phyloP scores from a whole-genome alignment of 2,888 invertebrate genomes.

The Platerodrilus igneus region DNA sequence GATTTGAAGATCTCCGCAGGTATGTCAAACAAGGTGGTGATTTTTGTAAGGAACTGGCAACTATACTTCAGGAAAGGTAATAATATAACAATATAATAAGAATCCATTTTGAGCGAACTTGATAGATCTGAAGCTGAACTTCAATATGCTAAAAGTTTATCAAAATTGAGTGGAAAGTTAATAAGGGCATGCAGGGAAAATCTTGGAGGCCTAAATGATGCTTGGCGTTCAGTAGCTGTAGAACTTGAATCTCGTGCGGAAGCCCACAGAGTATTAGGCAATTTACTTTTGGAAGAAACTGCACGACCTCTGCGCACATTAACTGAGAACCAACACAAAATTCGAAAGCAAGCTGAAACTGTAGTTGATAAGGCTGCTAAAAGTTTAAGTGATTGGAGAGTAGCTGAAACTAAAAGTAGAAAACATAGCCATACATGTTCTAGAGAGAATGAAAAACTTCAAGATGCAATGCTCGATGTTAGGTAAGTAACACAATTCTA shows the following conservation, averaged over 20 bases:
- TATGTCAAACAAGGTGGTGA: conserved; percentile 93
- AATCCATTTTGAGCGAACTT: too few relatives aligned
- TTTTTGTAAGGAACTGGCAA: conserved; percentile 86
- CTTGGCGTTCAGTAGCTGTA: conserved; percentile 87
- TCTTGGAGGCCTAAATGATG: conserved; percentile 76
- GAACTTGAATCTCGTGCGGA: conserved; percentile 92
- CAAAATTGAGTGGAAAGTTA: conserved; percentile 81
- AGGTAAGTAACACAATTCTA: conserved; percentile 37
- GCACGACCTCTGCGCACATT: conserved; percentile 79
- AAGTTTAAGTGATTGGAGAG: conserved; percentile 76
- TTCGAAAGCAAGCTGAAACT: conserved; percentile 68
- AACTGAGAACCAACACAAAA: conserved; percentile 66
- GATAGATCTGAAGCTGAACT: conserved; percentile 86
- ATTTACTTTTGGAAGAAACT: conserved; percentile 76
- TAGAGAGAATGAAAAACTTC: conserved; percentile 86
- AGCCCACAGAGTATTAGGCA: conserved; percentile 65
- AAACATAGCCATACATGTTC: conserved; percentile 83
- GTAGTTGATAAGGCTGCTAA: conserved; percentile 83
- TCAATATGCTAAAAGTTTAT: conserved; percentile 84
- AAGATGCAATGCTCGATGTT: conserved; percentile 67
- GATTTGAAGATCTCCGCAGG: conserved; percentile 87
- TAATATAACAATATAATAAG: neutral
- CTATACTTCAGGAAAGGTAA: conserved; percentile 89
- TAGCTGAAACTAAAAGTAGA: conserved; percentile 83
- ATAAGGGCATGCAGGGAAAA: conserved; percentile 77